Evolutionary conservation across 2,797 vertebrate species (phyloP), one percentile per base, ranked within the genome.

Genomic region (Malacoraja senta): DNA sequence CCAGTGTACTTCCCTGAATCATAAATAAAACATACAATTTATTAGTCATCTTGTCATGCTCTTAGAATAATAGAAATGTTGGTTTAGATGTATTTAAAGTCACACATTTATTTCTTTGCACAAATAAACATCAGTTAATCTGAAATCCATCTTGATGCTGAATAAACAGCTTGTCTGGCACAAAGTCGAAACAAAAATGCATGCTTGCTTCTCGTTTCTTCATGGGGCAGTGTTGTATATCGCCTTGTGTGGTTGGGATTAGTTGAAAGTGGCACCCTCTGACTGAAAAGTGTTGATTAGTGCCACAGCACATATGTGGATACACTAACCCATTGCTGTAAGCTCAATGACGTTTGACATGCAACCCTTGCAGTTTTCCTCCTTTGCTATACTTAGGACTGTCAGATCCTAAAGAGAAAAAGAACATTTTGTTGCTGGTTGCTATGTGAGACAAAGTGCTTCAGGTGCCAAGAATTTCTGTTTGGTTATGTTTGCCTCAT

Each of bases 361-460:
- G 90, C 68, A 74, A 76, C 21, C 38, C 32, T 76, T 92, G 71
- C 24, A 92, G 26, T 92, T 92, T 92, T 92, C 90, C 90, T 74
- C 90, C 90, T 74, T 76, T 74, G 90, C 90, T 92, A 58, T 92
- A 92, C 68, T 53, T 92, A 92, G 90, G 72, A 12, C 90, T 92
- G 44, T 92, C 68, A 44, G 38, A 53, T 92, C 90, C 71, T 76
- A 58, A 76, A n/a, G 71, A 76, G 90, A 76, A 92, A 92, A 91
- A 53, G 72, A 76, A 72, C 71, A 92, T 92, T 92, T 92, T 58
- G 35, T 76, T 74, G 38, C 90, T 76, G 24, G 72, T 29, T 74
- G 71, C 71, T 76, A 92, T 53, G 68, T 76, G 72, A 76, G 38
- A 76, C 35, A 74, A 92, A 29, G 71, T 84, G 53, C 10, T 53